Evolutionary conservation across 2,113 vertebrate genomes (phyloP).

Genomic region (Sminthopsis crassicaudata): DNA sequence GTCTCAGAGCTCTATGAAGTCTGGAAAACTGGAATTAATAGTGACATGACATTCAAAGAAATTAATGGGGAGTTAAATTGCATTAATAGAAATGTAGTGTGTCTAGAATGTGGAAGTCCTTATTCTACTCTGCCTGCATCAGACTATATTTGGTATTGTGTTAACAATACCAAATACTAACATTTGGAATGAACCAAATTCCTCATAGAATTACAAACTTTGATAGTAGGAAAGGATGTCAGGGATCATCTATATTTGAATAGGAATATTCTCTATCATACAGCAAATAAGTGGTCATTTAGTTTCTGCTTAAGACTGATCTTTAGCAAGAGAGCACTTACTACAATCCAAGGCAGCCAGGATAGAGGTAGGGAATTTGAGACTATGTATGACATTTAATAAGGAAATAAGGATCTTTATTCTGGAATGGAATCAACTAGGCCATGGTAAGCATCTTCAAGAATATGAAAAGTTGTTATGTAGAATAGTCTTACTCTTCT

Average conservation of each 20-base stretch:
- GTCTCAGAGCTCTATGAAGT: background rate
- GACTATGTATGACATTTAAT: background rate
- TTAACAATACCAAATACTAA: too few relatives aligned
- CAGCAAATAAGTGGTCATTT: background rate
- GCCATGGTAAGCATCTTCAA: background rate
- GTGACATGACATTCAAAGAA: background rate
- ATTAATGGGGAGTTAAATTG: background rate
- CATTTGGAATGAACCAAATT: background rate
- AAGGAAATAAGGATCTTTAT: background rate
- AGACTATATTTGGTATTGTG: background rate
- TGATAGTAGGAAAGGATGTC: background rate
- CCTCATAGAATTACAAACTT: background rate
- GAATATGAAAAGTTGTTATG: background rate
- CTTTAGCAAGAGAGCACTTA: background rate
- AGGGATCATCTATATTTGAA: background rate
- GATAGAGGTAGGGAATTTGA: background rate
- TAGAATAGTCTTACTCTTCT: background rate
- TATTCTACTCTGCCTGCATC: background rate
- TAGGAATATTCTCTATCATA: background rate
- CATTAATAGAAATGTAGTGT: background rate
- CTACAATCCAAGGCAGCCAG: background rate
- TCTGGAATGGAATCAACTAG: background rate
- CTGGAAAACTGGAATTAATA: background rate
- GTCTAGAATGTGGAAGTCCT: background rate
- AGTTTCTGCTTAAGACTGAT: background rate